phyloP scores from a whole-genome alignment of 2,113 vertebrate genomes.

The Fregata magnificens region DNA sequence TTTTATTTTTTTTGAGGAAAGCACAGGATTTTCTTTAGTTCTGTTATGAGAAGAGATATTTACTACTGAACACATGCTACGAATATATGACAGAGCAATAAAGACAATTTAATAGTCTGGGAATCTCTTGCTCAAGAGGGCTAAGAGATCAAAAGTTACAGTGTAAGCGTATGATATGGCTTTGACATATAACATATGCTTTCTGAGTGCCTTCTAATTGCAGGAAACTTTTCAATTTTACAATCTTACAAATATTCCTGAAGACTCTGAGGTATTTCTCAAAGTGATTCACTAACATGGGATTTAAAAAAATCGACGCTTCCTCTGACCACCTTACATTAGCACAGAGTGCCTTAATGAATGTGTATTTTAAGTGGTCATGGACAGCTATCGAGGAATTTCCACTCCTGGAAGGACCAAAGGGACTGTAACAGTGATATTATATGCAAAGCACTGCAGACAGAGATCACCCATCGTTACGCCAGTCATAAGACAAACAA shows the following conservation, averaged over 20 bases:
- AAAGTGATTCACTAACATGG: not conserved
- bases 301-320: not conserved
- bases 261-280: not conserved
- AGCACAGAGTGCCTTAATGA: not conserved
- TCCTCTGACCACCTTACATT: not conserved
- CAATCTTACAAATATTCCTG: not conserved
- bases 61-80: not conserved
- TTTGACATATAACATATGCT: not conserved
- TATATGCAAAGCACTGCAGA: not conserved
- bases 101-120: conserved; percentile 58
- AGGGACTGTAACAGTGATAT: not conserved
- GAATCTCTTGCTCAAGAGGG: conserved; percentile 26
- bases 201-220: not conserved
- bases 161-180: not conserved
- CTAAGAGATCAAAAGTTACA: not conserved
- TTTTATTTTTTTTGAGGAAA: not conserved
- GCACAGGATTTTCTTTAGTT: not conserved
- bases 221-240: not conserved
- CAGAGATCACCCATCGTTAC: rapidly evolving
- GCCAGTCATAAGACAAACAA: not conserved
- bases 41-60: not conserved
- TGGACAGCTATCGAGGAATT: not conserved
- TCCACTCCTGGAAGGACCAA: not conserved
- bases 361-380: not conserved
- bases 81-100: conserved; percentile 16